Evolutionary conservation across 2,113 vertebrate genomes (phyloP).

Genomic region (Psammodynastes pulverulentus): DNA sequence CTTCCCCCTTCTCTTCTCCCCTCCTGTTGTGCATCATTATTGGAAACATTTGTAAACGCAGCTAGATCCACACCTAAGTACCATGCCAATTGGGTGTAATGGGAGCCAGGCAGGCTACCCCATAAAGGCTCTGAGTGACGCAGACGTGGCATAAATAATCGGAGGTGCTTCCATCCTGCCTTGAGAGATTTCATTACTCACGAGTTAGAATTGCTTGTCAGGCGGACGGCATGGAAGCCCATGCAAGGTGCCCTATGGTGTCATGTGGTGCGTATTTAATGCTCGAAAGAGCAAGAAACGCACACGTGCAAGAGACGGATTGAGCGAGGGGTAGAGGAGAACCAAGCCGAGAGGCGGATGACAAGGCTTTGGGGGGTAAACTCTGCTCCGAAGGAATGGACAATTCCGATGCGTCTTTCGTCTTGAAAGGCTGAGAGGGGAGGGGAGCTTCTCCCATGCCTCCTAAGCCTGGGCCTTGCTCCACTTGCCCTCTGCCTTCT

Average conservation of each 20-base stretch:
- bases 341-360: background rate
- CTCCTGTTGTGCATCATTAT: background rate
- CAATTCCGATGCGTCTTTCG: background rate
- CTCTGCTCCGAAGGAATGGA: conserved; percentile 6
- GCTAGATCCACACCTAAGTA: background rate
- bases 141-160: conserved; percentile 52
- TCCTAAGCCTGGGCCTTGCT: background rate
- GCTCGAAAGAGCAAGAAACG: conserved; percentile 56
- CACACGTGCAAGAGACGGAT: conserved; percentile 32
- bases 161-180: conserved; percentile 46
- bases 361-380: background rate
- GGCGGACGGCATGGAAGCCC: conserved; percentile 52
- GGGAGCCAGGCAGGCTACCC: conserved; percentile 54
- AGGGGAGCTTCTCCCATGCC: background rate
- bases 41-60: fast-evolving
- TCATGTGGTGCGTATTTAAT: conserved; percentile 62
- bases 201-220: conserved; percentile 60
- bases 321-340: background rate
- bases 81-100: conserved; percentile 8
- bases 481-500: background rate
- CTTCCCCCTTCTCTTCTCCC: background rate
- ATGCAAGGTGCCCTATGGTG: conserved; percentile 68
- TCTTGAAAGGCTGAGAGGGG: conserved; percentile 17
- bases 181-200: conserved; percentile 43
- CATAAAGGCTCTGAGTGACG: conserved; percentile 46